phyloP scores from a whole-genome alignment of 2,113 vertebrate species.

The Menura novaehollandiae region DNA sequence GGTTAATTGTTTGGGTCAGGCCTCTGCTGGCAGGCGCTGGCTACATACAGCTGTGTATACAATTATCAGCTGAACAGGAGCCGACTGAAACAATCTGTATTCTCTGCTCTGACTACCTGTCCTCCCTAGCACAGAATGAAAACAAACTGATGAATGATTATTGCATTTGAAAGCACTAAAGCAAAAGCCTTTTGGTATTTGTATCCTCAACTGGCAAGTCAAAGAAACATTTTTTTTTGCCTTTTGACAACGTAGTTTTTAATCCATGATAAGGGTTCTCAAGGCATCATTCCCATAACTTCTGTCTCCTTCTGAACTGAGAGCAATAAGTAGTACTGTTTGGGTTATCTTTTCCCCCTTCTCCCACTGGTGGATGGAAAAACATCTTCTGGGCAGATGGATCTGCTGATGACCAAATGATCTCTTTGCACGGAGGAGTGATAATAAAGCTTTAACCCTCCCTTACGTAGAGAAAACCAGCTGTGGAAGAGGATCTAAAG shows the following conservation, averaged over 20 bases:
- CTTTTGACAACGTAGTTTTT: neutral
- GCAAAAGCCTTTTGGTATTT: neutral
- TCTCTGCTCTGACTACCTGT: slow-evolving; percentile 41
- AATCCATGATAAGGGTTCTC: neutral
- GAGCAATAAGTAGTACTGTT: neutral
- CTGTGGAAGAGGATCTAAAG: neutral
- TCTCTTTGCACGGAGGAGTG: neutral
- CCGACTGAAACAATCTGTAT: slow-evolving; percentile 30
- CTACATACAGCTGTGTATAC: slow-evolving; percentile 46
- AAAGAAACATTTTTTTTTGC: neutral
- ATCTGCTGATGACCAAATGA: neutral
- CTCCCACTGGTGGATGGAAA: neutral
- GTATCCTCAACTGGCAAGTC: neutral
- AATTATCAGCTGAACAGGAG: slow-evolving; percentile 45
- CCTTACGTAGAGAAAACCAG: neutral
- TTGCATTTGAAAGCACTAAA: neutral
- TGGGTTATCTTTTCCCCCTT: neutral
- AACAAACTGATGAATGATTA: slow-evolving; percentile 8
- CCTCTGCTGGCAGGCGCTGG: slow-evolving; percentile 43
- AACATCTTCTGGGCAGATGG: neutral
- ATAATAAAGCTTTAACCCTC: neutral
- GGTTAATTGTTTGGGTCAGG: slow-evolving; percentile 63
- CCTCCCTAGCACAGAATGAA: slow-evolving; percentile 12
- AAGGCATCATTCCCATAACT: neutral
- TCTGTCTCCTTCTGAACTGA: neutral